Percentiles rank a stretch among this genome's conserved stretches.
These are phyloP conservation scores for Apamea anceps DNA, from an alignment of 2,888 invertebrate species.

Conservation along the genomic window DNA sequence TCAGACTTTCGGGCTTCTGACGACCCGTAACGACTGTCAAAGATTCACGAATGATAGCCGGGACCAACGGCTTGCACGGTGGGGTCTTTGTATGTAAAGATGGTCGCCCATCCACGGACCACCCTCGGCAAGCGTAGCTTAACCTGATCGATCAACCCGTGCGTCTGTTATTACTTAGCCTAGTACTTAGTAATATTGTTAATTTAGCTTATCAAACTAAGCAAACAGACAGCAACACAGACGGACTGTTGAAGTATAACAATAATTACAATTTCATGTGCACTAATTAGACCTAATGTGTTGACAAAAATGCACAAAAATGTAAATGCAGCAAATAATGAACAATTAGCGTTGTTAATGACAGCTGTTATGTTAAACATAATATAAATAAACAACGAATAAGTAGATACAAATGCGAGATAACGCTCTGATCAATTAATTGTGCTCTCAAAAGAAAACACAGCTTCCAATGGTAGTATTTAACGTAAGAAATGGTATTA, in stretches of 20 bases:
- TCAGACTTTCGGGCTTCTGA: too few relatives aligned
- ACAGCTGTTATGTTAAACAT: slow-evolving; percentile 34
- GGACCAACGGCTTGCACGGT: too few relatives aligned
- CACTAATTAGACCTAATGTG: slow-evolving; percentile 22
- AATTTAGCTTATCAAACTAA: not conserved
- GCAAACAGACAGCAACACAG: not conserved
- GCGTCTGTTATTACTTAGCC: too few relatives aligned
- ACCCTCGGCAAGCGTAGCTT: too few relatives aligned
- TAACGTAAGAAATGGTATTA: not conserved
- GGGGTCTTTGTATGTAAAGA: too few relatives aligned
- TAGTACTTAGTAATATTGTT: not conserved
- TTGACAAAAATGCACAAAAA: slow-evolving; percentile 7
- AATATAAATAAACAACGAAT: not conserved
- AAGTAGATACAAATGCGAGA: not conserved
- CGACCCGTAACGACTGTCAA: too few relatives aligned
- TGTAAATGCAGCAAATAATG: slow-evolving; percentile 5
- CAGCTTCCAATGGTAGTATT: not conserved
- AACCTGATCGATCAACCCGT: too few relatives aligned
- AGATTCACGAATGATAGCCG: too few relatives aligned
- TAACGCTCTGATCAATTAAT: not conserved
- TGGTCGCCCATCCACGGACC: too few relatives aligned
- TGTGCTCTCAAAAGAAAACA: not conserved
- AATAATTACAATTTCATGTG: not conserved
- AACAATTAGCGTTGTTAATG: slow-evolving; percentile 20
- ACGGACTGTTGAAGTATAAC: not conserved